Evolutionary conservation across 2,113 vertebrate genomes (phyloP), one percentile per base, ranked within the genome.

Genomic region (Irena cyanogastra): DNA sequence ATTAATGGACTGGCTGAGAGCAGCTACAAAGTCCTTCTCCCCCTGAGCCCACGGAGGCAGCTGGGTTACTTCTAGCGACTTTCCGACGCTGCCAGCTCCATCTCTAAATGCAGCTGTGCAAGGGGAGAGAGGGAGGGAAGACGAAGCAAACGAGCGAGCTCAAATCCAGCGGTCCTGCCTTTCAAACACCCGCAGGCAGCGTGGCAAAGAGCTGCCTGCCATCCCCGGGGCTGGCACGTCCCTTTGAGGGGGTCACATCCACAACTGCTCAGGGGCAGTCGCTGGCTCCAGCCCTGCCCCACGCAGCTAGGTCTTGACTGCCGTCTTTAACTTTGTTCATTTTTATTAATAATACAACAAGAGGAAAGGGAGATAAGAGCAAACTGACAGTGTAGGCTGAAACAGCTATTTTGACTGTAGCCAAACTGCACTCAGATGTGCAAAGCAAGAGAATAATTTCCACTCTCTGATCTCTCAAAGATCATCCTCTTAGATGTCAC

Each of bases 1-100:
- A 97, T 97, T 97, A 96, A 97, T 89, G 90, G 97, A 84, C 94
- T 96, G 94, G 56, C 94, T 84, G 90, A 93, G 92, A 96, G 79
- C 78, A 95, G 69, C 96, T 92, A 97, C 92, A 83, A 96, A 96
- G 84, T 96, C 79, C 0, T 22, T 94, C 83, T 96, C 86, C 54
- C 93, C 3, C 4, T 76, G 95, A 97, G 91, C 93, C 16, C 24
- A 16, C 1, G 6, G 89, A 95, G 92, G 90, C 95, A 96, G 97
- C 90, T 91, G 97, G 89, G 87, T 93, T 94, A 95, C 82, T 94
- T 90, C 87, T 77, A 54, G 94, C 11, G 89, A 90, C 92, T 94
- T 94, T 89, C 91, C 54, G 3, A 63, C 1, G 65, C 87, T 93
- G 95, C 94, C 91, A 95, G 94, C 76, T 81, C 77, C 91, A 77